Conservation (phyloP, 2,113 vertebrate species). For the Empidonax traillii region DNA sequence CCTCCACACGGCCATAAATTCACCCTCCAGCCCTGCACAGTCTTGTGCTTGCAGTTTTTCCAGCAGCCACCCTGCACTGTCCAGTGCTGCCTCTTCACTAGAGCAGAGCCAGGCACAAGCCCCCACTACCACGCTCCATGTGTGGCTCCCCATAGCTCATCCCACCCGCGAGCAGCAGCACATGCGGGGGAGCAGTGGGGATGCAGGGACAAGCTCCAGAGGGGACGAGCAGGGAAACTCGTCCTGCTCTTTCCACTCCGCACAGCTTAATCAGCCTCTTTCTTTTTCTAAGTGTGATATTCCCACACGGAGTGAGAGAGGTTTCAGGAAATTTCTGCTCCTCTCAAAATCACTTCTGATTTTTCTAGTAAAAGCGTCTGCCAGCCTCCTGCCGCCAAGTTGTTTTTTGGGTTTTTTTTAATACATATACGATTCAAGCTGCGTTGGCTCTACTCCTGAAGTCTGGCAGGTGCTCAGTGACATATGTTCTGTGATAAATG, state of each 20-base stretch:
- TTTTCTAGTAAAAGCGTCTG: constrained; percentile 76
- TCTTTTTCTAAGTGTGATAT: constrained; percentile 19
- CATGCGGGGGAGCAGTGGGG: fast-evolving
- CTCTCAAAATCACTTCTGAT: constrained; percentile 70
- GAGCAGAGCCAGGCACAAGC: background rate
- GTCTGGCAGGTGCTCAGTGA: constrained; percentile 72
- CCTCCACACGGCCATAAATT: background rate
- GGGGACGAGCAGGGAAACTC: background rate
- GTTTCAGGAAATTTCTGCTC: constrained; percentile 64
- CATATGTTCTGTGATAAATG: constrained; percentile 74
- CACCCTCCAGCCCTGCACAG: background rate
- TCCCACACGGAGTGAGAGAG: constrained; percentile 27
- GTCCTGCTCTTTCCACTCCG: background rate
- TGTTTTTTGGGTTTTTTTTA: constrained; percentile 11
- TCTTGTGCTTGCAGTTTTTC: background rate
- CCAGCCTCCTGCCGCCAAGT: constrained; percentile 66
- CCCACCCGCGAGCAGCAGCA: fast-evolving
- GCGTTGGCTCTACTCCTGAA: constrained; percentile 62
- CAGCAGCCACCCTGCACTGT: background rate
- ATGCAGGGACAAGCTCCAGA: fast-evolving
- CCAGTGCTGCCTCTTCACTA: background rate
- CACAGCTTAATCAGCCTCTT: background rate
- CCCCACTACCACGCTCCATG: fast-evolving
- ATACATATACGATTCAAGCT: constrained; percentile 66
- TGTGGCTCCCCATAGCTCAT: fast-evolving